These are phyloP conservation scores for Pseudotriccus pelzelni DNA, from an alignment of 2,797 vertebrate species.

Conservation along the genomic window DNA sequence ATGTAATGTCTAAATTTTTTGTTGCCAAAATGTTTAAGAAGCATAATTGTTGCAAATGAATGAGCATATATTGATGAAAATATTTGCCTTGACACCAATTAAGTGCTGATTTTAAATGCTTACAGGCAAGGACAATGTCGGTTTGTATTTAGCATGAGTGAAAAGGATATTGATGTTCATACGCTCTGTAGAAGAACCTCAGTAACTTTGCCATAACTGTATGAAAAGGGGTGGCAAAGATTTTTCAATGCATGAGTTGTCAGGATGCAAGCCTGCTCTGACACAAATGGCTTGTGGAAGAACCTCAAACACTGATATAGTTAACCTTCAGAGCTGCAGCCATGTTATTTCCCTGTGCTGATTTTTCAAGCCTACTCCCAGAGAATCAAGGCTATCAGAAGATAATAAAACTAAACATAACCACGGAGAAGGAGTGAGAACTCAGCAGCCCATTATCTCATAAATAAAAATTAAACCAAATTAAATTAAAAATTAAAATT, in stretches of 20 bases:
- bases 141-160: background rate
- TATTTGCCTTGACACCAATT: background rate
- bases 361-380: background rate
- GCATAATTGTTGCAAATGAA: background rate
- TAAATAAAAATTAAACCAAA: background rate
- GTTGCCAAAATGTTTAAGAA: background rate
- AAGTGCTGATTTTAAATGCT: background rate
- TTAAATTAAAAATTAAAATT: background rate
- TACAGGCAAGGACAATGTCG: background rate
- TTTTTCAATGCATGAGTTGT: background rate
- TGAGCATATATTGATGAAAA: background rate
- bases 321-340: background rate
- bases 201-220: fast-evolving
- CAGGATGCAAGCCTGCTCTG: background rate
- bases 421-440: background rate
- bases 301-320: background rate
- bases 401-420: background rate
- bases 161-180: background rate
- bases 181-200: background rate
- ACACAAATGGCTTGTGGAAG: background rate
- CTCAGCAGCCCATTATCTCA: background rate
- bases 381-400: background rate
- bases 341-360: background rate
- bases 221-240: background rate
- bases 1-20: background rate